These are phyloP conservation scores for Lynx canadensis DNA, from an alignment of 2,113 vertebrate genomes.

Conservation along the genomic window DNA sequence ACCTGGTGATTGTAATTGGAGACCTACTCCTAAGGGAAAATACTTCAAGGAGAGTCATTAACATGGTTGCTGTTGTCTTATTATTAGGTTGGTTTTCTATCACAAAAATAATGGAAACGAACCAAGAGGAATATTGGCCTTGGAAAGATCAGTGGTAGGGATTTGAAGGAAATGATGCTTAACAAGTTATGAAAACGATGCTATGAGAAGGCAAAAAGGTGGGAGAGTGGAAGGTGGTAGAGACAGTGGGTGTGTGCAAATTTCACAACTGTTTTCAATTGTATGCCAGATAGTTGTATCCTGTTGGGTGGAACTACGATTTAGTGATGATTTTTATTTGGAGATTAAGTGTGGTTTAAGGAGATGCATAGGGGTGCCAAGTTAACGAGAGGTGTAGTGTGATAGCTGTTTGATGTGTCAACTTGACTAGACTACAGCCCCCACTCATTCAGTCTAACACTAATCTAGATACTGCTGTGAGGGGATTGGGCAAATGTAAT, in stretches of 20 bases:
- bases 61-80: neutral
- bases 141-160: neutral
- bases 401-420: neutral
- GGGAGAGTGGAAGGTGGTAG: neutral
- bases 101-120: constrained; percentile 8
- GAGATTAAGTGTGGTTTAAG: neutral
- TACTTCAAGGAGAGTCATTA: neutral
- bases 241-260: neutral
- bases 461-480: neutral
- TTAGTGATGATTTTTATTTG: neutral
- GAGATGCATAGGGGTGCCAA: neutral
- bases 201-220: neutral
- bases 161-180: neutral
- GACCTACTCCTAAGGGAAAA: neutral
- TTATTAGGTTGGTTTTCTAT: neutral
- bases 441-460: neutral
- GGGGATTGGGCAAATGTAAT: neutral
- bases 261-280: neutral
- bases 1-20: neutral
- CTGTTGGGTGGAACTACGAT: neutral
- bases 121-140: neutral
- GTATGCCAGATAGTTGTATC: neutral
- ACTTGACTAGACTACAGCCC: neutral
- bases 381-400: neutral
- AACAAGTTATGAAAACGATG: neutral